phyloP scores from a whole-genome alignment of 1,140 invertebrate genomes.

The Bursaphelenchus mucronatus region DNA sequence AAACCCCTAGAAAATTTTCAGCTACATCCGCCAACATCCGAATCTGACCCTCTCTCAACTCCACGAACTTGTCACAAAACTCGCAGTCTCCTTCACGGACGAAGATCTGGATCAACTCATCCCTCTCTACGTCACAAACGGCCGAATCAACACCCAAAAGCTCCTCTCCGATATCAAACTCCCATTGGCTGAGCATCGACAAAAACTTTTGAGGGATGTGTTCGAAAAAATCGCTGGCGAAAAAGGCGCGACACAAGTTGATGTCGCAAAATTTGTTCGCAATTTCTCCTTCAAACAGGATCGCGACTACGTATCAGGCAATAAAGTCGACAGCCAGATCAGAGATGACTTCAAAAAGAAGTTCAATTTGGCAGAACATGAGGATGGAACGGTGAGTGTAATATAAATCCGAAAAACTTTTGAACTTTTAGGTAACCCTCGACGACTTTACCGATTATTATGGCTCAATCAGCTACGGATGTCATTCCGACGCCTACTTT shows the following conservation, averaged over 20 bases:
- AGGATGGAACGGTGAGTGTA: not conserved
- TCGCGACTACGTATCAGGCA: conserved; percentile 15
- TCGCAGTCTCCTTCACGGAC: conserved; percentile 11
- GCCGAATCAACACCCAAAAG: conserved; percentile 2
- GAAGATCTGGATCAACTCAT: conserved; percentile 15
- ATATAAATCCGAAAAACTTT: conserved; percentile 1
- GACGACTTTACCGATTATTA: conserved; percentile 31
- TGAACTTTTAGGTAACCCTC: conserved; percentile 22
- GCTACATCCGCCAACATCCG: not conserved
- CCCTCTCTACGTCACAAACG: not conserved
- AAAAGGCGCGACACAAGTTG: not conserved
- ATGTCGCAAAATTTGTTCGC: not conserved
- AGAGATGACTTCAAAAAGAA: conserved; percentile 1
- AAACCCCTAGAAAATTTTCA: not conserved
- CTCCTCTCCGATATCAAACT: not conserved
- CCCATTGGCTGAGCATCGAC: conserved; percentile 2
- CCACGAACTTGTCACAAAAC: not conserved
- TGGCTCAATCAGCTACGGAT: conserved; percentile 17
- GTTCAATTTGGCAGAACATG: conserved; percentile 20
- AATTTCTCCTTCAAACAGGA: conserved; percentile 10
- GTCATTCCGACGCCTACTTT: conserved; percentile 24
- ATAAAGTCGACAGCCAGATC: conserved; percentile 6
- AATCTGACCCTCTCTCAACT: conserved; percentile 3
- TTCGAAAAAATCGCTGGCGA: conserved; percentile 6
- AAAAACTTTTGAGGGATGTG: not conserved